Evolutionary conservation across 2,113 vertebrate genomes (phyloP), one percentile per base, ranked within the genome.

Genomic region (Gadus chalcogrammus): DNA sequence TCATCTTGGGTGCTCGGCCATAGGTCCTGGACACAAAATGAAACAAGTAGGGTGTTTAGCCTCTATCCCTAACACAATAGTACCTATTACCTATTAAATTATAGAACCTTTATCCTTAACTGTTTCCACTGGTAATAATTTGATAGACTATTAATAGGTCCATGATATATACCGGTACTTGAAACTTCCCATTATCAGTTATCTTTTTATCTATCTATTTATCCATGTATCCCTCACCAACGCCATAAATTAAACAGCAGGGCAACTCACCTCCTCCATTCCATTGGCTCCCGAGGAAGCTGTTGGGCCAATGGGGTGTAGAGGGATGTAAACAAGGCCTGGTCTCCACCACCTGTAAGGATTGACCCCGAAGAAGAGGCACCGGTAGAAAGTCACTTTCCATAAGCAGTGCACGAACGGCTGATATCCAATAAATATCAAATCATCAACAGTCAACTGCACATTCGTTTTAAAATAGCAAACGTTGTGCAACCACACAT

Each of bases 1-100:
- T 99, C 97, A 98, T 99, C 91, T 98, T 99, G 0, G 97, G 97
- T 74, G 96, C 95, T 11, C 97, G 95, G 64, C 97, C 97, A 0
- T 99, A 99, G 6, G 96, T 96, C 91, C 97, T 99, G 38, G 38
- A 18, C 16, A 81, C 5, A 48, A 48, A 9, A 48, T 13, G 42
- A 13, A 48, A 48, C 42, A 48, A 48, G 8, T 13, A 48, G 42
- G 8, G 42, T 9, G 42, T 48, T 48, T 2, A 48, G 42, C 42
- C 42, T 48, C 42, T 48, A 13, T 13, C 42, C 42, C 42, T 48
- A 11, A 48, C 9, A 48, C 42, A 48, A 48, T 48, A 48, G 42
- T 48, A 9, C 12, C 42, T 35, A 48, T 48, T 48, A 48, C 1
- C 42, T 48, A 9, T 35, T 17, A 4, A 59, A 59, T 18, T 7